These are phyloP conservation scores for Fregetta grallaria DNA, from an alignment of 2,113 vertebrate genomes.

Conservation along the genomic window DNA sequence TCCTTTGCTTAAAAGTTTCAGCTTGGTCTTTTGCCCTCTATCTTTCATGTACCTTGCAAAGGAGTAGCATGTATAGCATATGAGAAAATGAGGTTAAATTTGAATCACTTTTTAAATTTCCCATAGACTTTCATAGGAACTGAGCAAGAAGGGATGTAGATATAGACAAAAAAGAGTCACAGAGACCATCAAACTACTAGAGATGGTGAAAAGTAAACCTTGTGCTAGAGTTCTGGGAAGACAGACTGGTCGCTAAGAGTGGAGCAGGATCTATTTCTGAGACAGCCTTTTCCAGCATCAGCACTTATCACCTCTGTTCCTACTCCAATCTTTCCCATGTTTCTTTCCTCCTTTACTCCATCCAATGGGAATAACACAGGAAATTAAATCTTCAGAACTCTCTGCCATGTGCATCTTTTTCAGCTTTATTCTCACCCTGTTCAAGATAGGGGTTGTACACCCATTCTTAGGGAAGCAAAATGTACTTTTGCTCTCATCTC, in stretches of 20 bases:
- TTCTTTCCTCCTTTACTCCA: neutral
- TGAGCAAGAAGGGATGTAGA: neutral
- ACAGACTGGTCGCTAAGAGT: neutral
- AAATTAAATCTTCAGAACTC: neutral
- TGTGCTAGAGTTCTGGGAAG: neutral
- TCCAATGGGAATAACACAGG: neutral
- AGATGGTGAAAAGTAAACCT: neutral
- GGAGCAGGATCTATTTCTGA: neutral
- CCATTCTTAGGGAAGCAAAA: neutral
- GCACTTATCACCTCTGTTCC: neutral
- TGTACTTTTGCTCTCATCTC: neutral
- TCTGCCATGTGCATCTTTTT: neutral
- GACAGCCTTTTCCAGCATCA: neutral
- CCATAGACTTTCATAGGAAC: neutral
- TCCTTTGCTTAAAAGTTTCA: neutral
- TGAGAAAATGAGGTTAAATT: neutral
- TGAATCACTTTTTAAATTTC: neutral
- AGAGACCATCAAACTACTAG: neutral
- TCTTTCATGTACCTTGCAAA: neutral
- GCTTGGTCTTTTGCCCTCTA: neutral
- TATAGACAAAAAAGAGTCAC: neutral
- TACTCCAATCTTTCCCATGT: neutral
- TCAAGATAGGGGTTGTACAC: neutral
- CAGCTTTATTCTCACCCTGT: neutral
- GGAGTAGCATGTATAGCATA: neutral